Base-by-base conservation (phyloP, 35 echinoderm and acorn worm species). In the Hemicentrotus pulcherrimus region DNA sequence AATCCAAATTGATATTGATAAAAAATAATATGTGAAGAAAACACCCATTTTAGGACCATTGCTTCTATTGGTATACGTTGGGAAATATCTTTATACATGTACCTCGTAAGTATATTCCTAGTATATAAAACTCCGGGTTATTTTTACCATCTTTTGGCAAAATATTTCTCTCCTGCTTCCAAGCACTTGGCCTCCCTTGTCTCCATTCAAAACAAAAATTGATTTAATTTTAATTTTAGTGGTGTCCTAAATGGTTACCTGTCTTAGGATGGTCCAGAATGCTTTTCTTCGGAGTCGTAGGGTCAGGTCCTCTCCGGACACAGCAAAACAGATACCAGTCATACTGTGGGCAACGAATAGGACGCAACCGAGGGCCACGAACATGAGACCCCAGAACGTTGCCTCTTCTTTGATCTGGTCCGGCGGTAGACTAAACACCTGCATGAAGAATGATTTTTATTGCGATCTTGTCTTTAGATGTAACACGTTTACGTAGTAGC, bases 281-380 rank as follows among this genome's bases (percentile, higher is more conserved):
- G 94, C 95, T 70, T 95, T 88, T 18, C 88, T 45, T 2, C 98
- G 45, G 41, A 97, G 88, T 9, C 98, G 91, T 8, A 96, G 41
- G 32, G 98, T 99, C 31, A 99, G 94, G 41, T 96, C 96, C 70
- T 96, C 98, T 30, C 98, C 98, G 41, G 98, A 99, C 35, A 97
- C 94, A 22, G 95, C 95, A 94, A 98, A 98, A 78, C 94, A 96
- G 31, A 91, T 96, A 32, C 71, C 97, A 32, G 35, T 96, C 86
- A 98, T 96, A 31, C 7, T 52, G 15, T 96, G 19, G 16, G 28
- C 71, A 61, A 85, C 22, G 47, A 86, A 88, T 6, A 96, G 45
- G 86, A 28, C 1, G 9, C 33, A 78, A 94, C 96, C 96, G 5
- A 97, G 96, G 30, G 91, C 89, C 46, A 97, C 31, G 47, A 95